A percentile compares a stretch with the other conserved stretches of the same genome.
Evolutionary conservation across 2,113 vertebrate genomes (phyloP).

Genomic region (Holacanthus passer): DNA sequence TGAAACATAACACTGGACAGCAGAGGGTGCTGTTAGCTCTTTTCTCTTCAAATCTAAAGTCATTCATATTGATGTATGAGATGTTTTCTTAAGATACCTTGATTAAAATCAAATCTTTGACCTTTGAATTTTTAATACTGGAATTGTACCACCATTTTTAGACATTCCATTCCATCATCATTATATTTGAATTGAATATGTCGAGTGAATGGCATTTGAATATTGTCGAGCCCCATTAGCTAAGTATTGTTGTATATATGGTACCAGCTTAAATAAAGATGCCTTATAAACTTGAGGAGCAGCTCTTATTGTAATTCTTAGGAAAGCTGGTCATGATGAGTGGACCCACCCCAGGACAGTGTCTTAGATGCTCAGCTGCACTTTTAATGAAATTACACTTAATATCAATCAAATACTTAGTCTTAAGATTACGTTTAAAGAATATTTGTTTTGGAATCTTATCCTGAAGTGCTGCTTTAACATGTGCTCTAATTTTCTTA

Average conservation of each 20-base stretch:
- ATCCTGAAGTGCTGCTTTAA: too few species aligned
- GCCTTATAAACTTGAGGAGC: constrained; percentile 60
- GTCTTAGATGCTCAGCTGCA: not conserved
- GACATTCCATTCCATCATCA: constrained; percentile 5
- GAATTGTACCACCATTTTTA: constrained; percentile 30
- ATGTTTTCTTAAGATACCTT: constrained; percentile 24
- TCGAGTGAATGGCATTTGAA: constrained; percentile 58
- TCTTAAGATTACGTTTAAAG: too few species aligned
- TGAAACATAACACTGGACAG: constrained; percentile 26
- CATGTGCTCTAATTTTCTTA: too few species aligned
- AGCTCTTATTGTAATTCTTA: not conserved
- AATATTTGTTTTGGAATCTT: too few species aligned
- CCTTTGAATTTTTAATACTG: constrained; percentile 46
- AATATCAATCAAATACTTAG: too few species aligned
- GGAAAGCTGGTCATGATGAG: not conserved
- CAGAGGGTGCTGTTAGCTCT: constrained; percentile 22
- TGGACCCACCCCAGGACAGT: not conserved
- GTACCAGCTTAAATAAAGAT: constrained; percentile 71
- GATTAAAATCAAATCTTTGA: constrained; percentile 41
- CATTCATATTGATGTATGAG: constrained; percentile 23
- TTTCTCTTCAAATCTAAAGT: constrained; percentile 1
- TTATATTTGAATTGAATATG: constrained; percentile 29
- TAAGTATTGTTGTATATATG: constrained; percentile 55
- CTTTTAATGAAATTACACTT: too few species aligned
- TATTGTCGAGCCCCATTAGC: constrained; percentile 46